A percentile compares a stretch with the other conserved stretches of the same genome.
phyloP scores from a whole-genome alignment of 2,797 vertebrate species.

The Syncerus caffer region DNA sequence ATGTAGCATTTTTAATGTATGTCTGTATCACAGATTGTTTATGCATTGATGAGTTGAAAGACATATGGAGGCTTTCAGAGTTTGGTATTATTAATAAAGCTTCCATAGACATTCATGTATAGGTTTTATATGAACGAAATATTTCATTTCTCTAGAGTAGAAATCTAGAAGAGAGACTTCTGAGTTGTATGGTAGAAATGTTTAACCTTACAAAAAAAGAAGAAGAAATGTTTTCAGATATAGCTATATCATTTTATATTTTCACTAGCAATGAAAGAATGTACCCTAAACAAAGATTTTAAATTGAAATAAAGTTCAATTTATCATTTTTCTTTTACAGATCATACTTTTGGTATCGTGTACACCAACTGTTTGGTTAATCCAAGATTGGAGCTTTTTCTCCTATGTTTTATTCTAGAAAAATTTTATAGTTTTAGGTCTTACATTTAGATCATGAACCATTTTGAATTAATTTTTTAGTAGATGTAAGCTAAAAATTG shows the following conservation, averaged over 20 bases:
- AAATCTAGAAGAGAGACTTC: slow-evolving; percentile 2
- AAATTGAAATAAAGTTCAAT: not conserved
- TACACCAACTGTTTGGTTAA: not conserved
- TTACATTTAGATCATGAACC: not conserved
- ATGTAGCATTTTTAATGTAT: not conserved
- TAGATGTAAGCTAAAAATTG: not conserved
- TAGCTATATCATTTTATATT: not conserved
- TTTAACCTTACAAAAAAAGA: not conserved
- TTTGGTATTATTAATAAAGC: not conserved
- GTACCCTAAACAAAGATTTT: not conserved
- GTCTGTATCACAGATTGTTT: not conserved
- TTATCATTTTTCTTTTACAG: not conserved
- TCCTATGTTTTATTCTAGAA: not conserved
- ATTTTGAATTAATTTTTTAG: not conserved
- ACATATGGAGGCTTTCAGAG: not conserved
- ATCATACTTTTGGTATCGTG: not conserved
- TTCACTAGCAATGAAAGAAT: not conserved
- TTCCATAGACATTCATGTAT: not conserved
- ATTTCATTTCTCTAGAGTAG: not conserved
- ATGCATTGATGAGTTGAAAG: not conserved
- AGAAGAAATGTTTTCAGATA: not conserved
- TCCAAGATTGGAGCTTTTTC: not conserved
- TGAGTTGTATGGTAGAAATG: not conserved
- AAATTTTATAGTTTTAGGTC: not conserved
- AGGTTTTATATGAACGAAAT: not conserved